Evolutionary conservation across 2,888 invertebrate genomes (phyloP), one percentile per base, ranked within the genome.

Genomic region (Amphimallon solstitiale): DNA sequence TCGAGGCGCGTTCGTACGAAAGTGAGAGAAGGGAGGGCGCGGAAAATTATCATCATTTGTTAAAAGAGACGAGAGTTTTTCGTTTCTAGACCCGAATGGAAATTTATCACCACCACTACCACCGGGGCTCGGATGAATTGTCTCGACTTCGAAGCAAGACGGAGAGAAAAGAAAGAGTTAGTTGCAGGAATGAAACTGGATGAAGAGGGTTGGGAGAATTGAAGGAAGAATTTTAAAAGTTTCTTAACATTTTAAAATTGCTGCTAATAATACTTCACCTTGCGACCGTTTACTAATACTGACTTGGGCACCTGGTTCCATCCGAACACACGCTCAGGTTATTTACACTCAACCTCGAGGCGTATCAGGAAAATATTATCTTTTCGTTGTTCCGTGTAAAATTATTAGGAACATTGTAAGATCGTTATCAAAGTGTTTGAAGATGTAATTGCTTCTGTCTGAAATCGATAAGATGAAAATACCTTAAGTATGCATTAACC

Each of bases 1-100:
- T 14, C 10, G n/a, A n/a, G n/a, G n/a, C 12, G 37, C 43, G 43
- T 43, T 17, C 14, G 14, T 6, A 7, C 17, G 29, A 56, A 15
- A 56, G 21, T 19, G 2, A 14, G 14, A 23, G 40, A 56, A 60
- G 54, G 21, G 40, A 43, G 29, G 21, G 46, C 51, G 70, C 65
- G 70, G 70, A 69, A 73, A 73, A 73, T 73, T 72, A 73, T 73
- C 70, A 73, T 68, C 71, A 71, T 73, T 73, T 73, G 71, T 71
- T 71, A 72, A 70, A 68, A 23, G 67, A 67, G 67, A 64, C 56
- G 52, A 60, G 64, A 59, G 61, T 67, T 73, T 70, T 72, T 68
- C 68, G 66, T 71, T 67, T 63, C 68, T 29, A 29, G 46, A 43
- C 43, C 46, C 40, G 67, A 73, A 73, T 72, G 73, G 70, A 70